Evolutionary conservation across 2,113 vertebrate species (phyloP).

Genomic region (Trichechus manatus): DNA sequence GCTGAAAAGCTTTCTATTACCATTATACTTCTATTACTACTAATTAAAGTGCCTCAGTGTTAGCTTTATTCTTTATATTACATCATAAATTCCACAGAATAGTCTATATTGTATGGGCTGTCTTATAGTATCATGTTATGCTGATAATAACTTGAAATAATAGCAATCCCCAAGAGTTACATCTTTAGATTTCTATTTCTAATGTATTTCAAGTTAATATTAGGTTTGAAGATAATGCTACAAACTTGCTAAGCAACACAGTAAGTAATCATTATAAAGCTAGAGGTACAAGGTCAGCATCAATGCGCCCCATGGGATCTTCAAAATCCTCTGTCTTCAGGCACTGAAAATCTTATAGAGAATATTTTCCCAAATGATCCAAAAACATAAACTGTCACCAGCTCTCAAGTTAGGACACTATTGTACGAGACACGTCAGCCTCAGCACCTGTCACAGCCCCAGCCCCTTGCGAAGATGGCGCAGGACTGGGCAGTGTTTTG

Average conservation of each 20-base stretch:
- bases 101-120: constrained; percentile 71
- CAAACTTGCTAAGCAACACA: constrained; percentile 86
- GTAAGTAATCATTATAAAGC: constrained; percentile 81
- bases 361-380: constrained; percentile 29
- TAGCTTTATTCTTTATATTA: constrained; percentile 50
- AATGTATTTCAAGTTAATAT: constrained; percentile 86
- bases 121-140: constrained; percentile 80
- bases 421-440: neutral
- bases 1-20: constrained; percentile 31
- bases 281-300: constrained; percentile 77
- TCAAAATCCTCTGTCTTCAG: constrained; percentile 78
- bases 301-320: constrained; percentile 73
- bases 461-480: neutral
- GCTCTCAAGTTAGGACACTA: neutral
- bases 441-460: neutral
- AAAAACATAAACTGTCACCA: constrained; percentile 20
- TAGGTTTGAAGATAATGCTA: constrained; percentile 84
- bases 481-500: neutral
- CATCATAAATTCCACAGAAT: constrained; percentile 52
- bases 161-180: constrained; percentile 78
- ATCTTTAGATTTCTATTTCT: constrained; percentile 85
- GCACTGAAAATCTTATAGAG: constrained; percentile 34
- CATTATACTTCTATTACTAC: constrained; percentile 32
- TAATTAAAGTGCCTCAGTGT: constrained; percentile 41
- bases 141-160: constrained; percentile 84